Evolutionary conservation across 1,140 invertebrate species (phyloP), one percentile per base, ranked within the genome.

Genomic region (Popillia japonica): DNA sequence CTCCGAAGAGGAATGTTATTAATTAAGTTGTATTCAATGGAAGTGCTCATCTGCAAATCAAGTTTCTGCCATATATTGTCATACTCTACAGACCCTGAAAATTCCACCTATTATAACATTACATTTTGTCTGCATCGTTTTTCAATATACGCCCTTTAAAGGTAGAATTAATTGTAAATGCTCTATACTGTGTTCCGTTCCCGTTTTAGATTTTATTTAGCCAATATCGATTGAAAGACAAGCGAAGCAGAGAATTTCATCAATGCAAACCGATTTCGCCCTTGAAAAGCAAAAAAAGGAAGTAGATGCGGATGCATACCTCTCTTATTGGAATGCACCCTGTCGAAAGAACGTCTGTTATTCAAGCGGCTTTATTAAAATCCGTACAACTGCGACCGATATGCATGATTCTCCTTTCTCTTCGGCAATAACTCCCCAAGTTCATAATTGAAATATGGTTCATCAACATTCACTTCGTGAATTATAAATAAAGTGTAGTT

Each of bases 321-420:
- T 34, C 22, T 7, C 22, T 68, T 68, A 34, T 34, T 68, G 61
- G 9, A 68, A 68, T 34, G 61, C 61, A 34, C 61, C 61, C 14
- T 55, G 14, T 10, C 61, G 61, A 27, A 61, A 8, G 17, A 61
- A 22, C 44, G 44, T 23, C 20, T n/a, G 61, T 27, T 22, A 68
- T 27, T 34, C 27, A 17, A 61, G 7, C 20, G 23, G 27, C 61
- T 68, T 68, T 68, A 68, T 68, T 68, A 68, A 27, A 68, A 68
- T 68, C 27, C 27, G 61, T 68, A 68, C 61, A 68, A 27, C 61
- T 68, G 61, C 61, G 22, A 6, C 6, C 48, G 48, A n/a, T n/a
- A 55, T 14, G n/a, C n/a, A 55, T 55, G n/a, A 55, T 68, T 34
- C 11, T 6, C 61, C 20, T 8, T 27, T 27, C 6, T 10, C 20